These are phyloP conservation scores for Ceriagrion tenellum DNA, from an alignment of 2,888 invertebrate genomes.

Conservation along the genomic window DNA sequence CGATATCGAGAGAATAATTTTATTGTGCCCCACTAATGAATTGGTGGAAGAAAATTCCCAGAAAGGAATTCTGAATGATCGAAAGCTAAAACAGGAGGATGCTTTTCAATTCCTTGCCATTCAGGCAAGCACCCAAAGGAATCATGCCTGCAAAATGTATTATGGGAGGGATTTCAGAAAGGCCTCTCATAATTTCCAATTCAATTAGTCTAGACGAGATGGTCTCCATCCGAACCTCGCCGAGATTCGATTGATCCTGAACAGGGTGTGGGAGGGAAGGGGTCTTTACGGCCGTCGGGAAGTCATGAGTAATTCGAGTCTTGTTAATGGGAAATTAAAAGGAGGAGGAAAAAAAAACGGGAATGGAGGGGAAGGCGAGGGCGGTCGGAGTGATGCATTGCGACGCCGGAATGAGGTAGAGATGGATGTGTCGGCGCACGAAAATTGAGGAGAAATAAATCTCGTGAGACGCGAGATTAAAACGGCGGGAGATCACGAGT, in stretches of 20 bases:
- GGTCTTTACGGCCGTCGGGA: too few species aligned
- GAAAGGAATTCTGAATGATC: too few species aligned
- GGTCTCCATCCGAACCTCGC: neutral
- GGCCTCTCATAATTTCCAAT: neutral
- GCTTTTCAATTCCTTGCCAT: too few species aligned
- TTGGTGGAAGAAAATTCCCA: too few species aligned
- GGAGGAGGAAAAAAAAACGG: neutral
- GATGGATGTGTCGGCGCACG: neutral
- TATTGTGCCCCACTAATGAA: too few species aligned
- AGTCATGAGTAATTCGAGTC: neutral
- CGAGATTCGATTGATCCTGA: neutral
- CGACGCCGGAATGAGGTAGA: neutral
- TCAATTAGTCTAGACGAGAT: neutral
- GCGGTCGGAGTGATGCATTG: neutral
- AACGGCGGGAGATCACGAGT: neutral
- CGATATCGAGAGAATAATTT: too few species aligned
- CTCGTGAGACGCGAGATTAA: neutral
- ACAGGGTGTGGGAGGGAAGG: neutral
- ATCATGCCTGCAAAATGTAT: too few species aligned
- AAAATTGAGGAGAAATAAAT: neutral
- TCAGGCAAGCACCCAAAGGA: too few species aligned
- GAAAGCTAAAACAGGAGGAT: too few species aligned
- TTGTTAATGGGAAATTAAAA: neutral
- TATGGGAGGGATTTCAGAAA: neutral
- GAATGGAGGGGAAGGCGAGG: neutral